Percentiles rank a stretch among this genome's conserved stretches.
phyloP scores from a whole-genome alignment of 2,888 invertebrate species.

The Eulithis prunata region DNA sequence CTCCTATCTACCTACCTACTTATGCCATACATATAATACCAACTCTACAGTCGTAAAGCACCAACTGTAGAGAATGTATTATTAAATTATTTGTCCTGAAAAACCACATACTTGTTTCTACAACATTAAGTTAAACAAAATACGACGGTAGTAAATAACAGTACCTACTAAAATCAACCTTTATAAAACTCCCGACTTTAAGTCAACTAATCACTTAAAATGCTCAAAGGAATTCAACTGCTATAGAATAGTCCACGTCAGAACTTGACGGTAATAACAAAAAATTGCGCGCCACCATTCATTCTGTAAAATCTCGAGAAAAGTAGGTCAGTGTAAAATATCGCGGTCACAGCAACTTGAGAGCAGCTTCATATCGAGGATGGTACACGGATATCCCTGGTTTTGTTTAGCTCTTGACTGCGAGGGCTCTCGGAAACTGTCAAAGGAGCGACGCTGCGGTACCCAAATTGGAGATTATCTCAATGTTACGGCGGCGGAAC shows the following conservation, averaged over 20 bases:
- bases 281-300: slow-evolving; percentile 37
- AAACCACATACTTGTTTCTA: too few relatives aligned
- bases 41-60: too few relatives aligned
- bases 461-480: slow-evolving; percentile 32
- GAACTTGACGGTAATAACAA: slow-evolving; percentile 35
- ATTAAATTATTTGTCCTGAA: too few relatives aligned
- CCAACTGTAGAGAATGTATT: too few relatives aligned
- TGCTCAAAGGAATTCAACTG: slow-evolving; percentile 28
- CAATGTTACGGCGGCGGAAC: slow-evolving; percentile 17
- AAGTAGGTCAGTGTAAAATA: slow-evolving; percentile 69
- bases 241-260: slow-evolving; percentile 24
- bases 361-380: slow-evolving; percentile 51
- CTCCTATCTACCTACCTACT: too few relatives aligned
- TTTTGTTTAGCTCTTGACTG: slow-evolving; percentile 70
- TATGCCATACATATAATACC: too few relatives aligned
- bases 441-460: slow-evolving; percentile 54
- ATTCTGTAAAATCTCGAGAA: slow-evolving; percentile 37
- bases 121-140: too few relatives aligned
- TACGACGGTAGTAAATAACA: too few relatives aligned
- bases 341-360: slow-evolving; percentile 61
- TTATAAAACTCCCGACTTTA: slow-evolving; percentile 9
- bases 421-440: slow-evolving; percentile 51
- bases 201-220: slow-evolving; percentile 16
- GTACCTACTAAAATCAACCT: slow-evolving; percentile 5
- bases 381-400: slow-evolving; percentile 54